Evolutionary conservation across 2,113 vertebrate genomes (phyloP).

Genomic region (Hemibagrus wyckioides): DNA sequence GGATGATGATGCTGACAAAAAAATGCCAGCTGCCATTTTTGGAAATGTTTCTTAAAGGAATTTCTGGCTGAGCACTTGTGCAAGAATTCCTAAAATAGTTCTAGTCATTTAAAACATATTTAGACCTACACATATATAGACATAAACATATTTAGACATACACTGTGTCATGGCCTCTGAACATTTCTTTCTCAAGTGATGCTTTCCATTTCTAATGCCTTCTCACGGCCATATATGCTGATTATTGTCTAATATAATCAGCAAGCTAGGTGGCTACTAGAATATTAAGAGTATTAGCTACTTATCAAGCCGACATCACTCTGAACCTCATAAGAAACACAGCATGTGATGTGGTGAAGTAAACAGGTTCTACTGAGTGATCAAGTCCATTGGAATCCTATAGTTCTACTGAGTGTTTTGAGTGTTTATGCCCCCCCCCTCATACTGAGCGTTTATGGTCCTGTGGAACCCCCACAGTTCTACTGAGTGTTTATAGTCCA

Average conservation of each 20-base stretch:
- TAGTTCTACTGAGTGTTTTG: too few relatives aligned
- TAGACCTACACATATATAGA: not conserved
- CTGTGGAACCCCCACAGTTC: too few relatives aligned
- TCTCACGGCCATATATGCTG: not conserved
- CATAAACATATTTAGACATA: not conserved
- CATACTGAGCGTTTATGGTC: too few relatives aligned
- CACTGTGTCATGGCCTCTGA: not conserved
- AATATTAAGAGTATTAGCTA: not conserved
- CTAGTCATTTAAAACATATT: not conserved
- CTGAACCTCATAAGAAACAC: not conserved
- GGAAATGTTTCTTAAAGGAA: not conserved
- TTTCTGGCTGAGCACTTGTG: not conserved
- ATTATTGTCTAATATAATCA: not conserved
- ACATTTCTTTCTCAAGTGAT: not conserved
- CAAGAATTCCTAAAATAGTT: not conserved
- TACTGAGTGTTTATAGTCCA: too few relatives aligned
- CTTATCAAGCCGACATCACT: not conserved
- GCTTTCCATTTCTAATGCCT: not conserved
- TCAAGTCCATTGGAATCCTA: too few relatives aligned
- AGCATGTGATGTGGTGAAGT: not conserved
- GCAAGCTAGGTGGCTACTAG: not conserved
- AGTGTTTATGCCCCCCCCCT: too few relatives aligned
- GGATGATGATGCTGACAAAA: conserved; percentile 4
- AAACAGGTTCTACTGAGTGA: too few relatives aligned
- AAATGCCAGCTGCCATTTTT: conserved; percentile 8